These are phyloP conservation scores for Gonatopus flavifemur DNA, from an alignment of 1,140 invertebrate genomes.

Conservation along the genomic window DNA sequence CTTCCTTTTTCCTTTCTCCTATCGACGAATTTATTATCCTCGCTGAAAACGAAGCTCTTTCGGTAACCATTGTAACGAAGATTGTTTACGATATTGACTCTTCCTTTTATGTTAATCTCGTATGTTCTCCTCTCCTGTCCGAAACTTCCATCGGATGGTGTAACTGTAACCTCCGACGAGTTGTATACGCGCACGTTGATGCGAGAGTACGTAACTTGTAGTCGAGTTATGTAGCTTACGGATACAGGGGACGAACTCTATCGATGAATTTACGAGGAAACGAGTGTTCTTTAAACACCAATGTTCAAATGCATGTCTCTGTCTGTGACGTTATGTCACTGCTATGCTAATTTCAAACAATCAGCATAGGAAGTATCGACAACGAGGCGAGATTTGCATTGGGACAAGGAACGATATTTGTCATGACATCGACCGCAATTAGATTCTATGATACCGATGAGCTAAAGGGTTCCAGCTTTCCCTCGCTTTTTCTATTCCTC, in stretches of 20 bases:
- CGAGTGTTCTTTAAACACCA: constrained; percentile 35
- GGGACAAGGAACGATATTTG: constrained; percentile 45
- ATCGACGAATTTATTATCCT: constrained; percentile 49
- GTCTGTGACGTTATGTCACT: constrained; percentile 36
- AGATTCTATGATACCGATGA: constrained; percentile 20
- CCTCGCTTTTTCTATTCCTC: constrained; percentile 12
- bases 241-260: constrained; percentile 27
- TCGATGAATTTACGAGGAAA: constrained; percentile 59
- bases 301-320: constrained; percentile 33
- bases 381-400: constrained; percentile 28
- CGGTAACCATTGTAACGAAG: constrained; percentile 31
- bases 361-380: constrained; percentile 57
- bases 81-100: constrained; percentile 56
- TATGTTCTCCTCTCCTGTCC: constrained; percentile 18
- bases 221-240: no score
- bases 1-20: constrained; percentile 25
- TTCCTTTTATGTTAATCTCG: constrained; percentile 54
- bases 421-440: constrained; percentile 52
- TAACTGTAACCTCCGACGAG: no score
- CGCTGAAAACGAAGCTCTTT: no score
- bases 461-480: constrained; percentile 12
- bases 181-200: background rate
- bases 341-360: constrained; percentile 56
- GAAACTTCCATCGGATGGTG: no score
- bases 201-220: background rate